Evolutionary conservation across 2,888 invertebrate species (phyloP), one percentile per base, ranked within the genome.

Genomic region (Campoplex capitator): DNA sequence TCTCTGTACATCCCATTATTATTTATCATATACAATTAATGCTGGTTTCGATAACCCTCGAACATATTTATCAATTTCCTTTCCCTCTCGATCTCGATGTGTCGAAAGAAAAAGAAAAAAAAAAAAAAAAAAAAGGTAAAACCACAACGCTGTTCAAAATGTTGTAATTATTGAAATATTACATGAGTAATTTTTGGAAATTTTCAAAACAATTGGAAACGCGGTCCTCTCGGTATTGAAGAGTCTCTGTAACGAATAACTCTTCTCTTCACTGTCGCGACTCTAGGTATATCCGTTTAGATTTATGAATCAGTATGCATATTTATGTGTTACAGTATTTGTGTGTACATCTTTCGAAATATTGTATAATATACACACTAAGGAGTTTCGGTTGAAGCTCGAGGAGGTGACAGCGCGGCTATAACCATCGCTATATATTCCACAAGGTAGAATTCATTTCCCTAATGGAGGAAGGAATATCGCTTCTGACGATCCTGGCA

Each of bases 391-490:
- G 65, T 78, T 38, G 70, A 77, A 86, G 28, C 62, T 32, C 48
- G 83, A 71, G 71, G 68, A 67, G 81, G 78, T 70, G 86, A 73
- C 77, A 68, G 28, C 45, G 35, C 79, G 48, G 79, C 68, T 65
- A 56, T 74, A 75, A 48, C 65, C 35, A 62, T 74, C 23, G 23
- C 51, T 32, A 51, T 67, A 62, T 58, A 42, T 68, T 76, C 65
- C 51, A 71, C 81, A 89, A 88, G 87, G 82, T 89, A 89, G 90
- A 92, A 92, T 92, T 93, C 92, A 93, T 93, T 93, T 92, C 91
- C 92, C 92, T 93, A 93, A 93, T 93, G 93, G 93, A 92, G 90
- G 91, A 91, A 91, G 91, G 89, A 92, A 90, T 91, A 92, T 92
- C 91, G 76, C 84, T 87, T 91, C 91, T 90, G 91, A 92, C 91